Conservation (phyloP, 2,113 vertebrate genomes). For the Cinclus cinclus region DNA sequence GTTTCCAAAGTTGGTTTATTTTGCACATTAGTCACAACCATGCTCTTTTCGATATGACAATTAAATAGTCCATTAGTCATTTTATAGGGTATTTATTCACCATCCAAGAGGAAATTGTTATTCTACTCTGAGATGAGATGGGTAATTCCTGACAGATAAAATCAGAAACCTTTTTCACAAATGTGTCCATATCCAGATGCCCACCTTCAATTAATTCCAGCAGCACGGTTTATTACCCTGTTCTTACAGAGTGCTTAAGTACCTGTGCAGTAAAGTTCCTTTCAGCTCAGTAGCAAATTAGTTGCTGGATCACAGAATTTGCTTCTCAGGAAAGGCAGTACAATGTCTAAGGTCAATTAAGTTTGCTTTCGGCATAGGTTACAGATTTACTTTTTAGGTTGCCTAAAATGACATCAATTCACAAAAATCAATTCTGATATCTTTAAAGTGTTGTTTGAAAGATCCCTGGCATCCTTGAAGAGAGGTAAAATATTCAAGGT, state of each 20-base stretch:
- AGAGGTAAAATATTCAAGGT: not conserved
- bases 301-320: not conserved
- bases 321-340: not conserved
- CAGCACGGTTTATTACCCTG: constrained; percentile 44
- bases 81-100: constrained; percentile 58
- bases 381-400: not conserved
- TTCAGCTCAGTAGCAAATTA: constrained; percentile 15
- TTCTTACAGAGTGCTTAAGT: constrained; percentile 34
- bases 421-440: not conserved
- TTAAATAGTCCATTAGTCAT: constrained; percentile 68
- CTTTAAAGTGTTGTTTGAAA: not conserved
- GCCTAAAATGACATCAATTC: not conserved
- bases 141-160: constrained; percentile 51
- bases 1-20: constrained; percentile 59
- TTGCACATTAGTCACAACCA: constrained; percentile 60
- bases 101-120: constrained; percentile 53
- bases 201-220: constrained; percentile 51
- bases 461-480: not conserved
- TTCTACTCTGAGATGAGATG: constrained; percentile 25
- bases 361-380: not conserved
- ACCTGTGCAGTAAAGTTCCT: constrained; percentile 11
- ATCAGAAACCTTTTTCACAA: constrained; percentile 22
- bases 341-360: constrained; percentile 28
- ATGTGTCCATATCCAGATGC: not conserved
- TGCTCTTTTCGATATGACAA: constrained; percentile 32